Percentiles rank a stretch among this genome's conserved stretches.
phyloP scores from a whole-genome alignment of 2,113 vertebrate species.

The Clupea harengus region DNA sequence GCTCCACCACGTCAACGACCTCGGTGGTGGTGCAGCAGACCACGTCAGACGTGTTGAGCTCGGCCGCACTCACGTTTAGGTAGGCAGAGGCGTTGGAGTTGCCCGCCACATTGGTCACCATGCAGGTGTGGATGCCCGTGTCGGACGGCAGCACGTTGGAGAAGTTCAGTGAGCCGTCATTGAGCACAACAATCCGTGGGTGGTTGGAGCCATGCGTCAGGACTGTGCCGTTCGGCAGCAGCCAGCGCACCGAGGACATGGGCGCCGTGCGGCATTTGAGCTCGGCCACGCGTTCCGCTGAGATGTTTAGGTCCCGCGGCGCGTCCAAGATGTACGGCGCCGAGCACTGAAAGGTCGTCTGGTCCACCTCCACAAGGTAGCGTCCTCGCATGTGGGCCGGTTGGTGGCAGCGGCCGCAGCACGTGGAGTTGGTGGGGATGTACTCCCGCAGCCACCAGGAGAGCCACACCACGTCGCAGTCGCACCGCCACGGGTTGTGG shows the following conservation, averaged over 20 bases:
- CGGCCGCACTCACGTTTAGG: conserved; percentile 92
- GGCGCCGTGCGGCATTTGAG: conserved; percentile 91
- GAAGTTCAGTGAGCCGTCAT: conserved; percentile 94
- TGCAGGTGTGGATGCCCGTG: conserved; percentile 94
- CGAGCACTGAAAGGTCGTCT: conserved; percentile 90
- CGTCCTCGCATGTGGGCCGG: conserved; percentile 87
- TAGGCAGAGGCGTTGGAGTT: conserved; percentile 96
- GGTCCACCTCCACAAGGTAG: conserved; percentile 94
- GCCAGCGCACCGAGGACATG: conserved; percentile 93
- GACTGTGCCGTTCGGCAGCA: conserved; percentile 90
- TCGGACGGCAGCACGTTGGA: conserved; percentile 87
- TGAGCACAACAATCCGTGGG: conserved; percentile 88
- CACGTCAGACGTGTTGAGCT: conserved; percentile 93
- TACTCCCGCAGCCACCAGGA: conserved; percentile 95
- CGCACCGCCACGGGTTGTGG: conserved; percentile 97
- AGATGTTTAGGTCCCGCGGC: conserved; percentile 92
- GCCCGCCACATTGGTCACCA: conserved; percentile 97
- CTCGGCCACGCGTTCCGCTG: conserved; percentile 89
- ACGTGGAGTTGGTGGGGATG: conserved; percentile 96
- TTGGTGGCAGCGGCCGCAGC: conserved; percentile 94
- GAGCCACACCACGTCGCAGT: conserved; percentile 97
- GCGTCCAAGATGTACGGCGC: conserved; percentile 94
- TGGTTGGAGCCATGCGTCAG: conserved; percentile 92
- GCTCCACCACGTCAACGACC: conserved; percentile 89
- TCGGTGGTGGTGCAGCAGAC: conserved; percentile 96